phyloP scores from a whole-genome alignment of 2,113 vertebrate species.

The Cricetomys ansorgei region DNA sequence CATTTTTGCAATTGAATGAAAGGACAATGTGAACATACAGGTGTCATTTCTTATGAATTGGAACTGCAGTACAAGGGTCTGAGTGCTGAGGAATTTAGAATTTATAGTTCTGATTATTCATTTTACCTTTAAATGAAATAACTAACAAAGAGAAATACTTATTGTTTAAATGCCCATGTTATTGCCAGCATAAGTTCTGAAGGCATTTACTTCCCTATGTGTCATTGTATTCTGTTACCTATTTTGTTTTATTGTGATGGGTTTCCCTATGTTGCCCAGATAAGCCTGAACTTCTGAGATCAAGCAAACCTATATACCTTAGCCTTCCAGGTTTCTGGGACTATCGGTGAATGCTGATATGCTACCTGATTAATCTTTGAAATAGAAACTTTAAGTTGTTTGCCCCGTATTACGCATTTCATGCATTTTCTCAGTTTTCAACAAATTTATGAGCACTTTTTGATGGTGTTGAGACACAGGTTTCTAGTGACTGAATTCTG shows the following conservation, averaged over 20 bases:
- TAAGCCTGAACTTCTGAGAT: neutral
- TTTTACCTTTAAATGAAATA: constrained; percentile 50
- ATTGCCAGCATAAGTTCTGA: neutral
- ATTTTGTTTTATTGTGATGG: neutral
- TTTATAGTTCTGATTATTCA: constrained; percentile 21
- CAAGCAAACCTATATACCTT: neutral
- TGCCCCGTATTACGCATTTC: neutral
- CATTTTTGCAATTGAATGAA: neutral
- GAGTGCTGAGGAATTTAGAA: neutral
- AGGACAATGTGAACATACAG: neutral
- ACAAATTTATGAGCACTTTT: neutral
- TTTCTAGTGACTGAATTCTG: constrained; percentile 14
- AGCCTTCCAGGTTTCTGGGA: neutral
- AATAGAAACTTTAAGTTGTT: neutral
- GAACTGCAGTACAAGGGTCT: neutral
- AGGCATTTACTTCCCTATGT: neutral
- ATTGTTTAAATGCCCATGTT: neutral
- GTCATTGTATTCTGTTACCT: neutral
- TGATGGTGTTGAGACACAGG: neutral
- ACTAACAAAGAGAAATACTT: neutral
- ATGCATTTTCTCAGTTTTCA: constrained; percentile 4
- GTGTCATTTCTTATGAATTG: neutral
- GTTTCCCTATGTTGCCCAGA: neutral
- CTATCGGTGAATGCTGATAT: too few relatives aligned
- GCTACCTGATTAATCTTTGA: neutral